Evolutionary conservation across 2,797 vertebrate genomes (phyloP).

Genomic region (Bradypus variegatus): DNA sequence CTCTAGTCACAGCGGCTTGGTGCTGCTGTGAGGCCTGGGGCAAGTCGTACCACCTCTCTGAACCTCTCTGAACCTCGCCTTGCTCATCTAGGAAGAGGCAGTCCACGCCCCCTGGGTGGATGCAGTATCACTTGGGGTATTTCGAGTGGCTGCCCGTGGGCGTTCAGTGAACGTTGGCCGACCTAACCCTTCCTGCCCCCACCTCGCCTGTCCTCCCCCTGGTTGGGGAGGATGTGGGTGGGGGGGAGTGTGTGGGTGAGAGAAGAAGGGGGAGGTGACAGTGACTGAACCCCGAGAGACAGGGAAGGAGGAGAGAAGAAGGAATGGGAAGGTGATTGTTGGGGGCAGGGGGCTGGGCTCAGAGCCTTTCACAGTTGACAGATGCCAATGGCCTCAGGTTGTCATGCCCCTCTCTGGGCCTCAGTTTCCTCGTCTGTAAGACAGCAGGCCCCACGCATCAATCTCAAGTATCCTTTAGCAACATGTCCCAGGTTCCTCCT

Average conservation of each 20-base stretch:
- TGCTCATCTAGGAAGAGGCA: neutral
- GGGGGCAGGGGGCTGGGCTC: neutral
- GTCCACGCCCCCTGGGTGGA: neutral
- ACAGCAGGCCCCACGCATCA: neutral
- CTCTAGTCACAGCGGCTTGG: neutral
- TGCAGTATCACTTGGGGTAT: neutral
- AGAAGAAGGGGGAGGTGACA: neutral
- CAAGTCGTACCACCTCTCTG: neutral
- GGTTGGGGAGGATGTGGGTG: neutral
- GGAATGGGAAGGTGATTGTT: neutral
- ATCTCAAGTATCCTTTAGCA: neutral
- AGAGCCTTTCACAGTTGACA: neutral
- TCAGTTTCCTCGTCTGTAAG: neutral
- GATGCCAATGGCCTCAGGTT: neutral
- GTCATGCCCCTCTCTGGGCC: accelerated
- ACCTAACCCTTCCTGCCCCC: neutral
- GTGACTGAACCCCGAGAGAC: neutral
- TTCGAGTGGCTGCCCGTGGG: neutral
- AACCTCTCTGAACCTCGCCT: neutral
- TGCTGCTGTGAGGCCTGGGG: neutral
- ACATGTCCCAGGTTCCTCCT: accelerated
- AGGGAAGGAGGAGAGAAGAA: neutral
- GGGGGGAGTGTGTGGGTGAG: neutral
- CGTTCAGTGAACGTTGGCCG: neutral
- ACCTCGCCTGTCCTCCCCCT: neutral